A percentile compares a stretch with the other conserved stretches of the same genome.
Conservation (phyloP, 2,113 vertebrate genomes). For the Sylvietta virens region DNA sequence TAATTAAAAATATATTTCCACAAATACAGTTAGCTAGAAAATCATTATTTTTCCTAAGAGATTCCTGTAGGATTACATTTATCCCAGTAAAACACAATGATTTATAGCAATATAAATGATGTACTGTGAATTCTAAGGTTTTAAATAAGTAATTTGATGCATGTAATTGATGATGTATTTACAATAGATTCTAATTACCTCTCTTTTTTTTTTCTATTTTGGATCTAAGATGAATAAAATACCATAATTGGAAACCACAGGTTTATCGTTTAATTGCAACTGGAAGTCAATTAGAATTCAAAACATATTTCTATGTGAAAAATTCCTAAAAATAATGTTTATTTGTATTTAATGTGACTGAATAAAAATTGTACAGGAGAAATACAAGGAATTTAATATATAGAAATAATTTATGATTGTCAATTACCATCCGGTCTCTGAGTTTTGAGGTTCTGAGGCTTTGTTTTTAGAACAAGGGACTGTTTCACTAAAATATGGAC, state of each 20-base stretch:
- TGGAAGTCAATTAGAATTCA: neutral
- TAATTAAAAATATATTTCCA: neutral
- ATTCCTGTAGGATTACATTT: neutral
- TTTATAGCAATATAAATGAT: neutral
- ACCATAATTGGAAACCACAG: neutral
- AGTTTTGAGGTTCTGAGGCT: fast-evolving
- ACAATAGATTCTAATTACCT: neutral
- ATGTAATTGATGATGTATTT: neutral
- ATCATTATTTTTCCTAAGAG: neutral
- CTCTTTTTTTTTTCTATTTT: neutral
- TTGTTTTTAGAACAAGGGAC: neutral
- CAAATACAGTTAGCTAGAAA: neutral
- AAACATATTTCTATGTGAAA: neutral
- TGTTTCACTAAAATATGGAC: neutral
- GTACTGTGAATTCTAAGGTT: neutral
- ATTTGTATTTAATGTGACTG: neutral
- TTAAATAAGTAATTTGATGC: neutral
- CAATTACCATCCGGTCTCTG: neutral
- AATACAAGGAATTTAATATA: neutral
- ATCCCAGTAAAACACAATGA: neutral
- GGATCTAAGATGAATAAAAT: neutral
- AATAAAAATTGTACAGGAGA: neutral
- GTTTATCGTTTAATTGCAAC: neutral
- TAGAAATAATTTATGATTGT: neutral
- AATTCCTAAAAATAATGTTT: neutral